Base-by-base conservation (phyloP, 2,797 vertebrate genomes). In the Chelmon rostratus region DNA sequence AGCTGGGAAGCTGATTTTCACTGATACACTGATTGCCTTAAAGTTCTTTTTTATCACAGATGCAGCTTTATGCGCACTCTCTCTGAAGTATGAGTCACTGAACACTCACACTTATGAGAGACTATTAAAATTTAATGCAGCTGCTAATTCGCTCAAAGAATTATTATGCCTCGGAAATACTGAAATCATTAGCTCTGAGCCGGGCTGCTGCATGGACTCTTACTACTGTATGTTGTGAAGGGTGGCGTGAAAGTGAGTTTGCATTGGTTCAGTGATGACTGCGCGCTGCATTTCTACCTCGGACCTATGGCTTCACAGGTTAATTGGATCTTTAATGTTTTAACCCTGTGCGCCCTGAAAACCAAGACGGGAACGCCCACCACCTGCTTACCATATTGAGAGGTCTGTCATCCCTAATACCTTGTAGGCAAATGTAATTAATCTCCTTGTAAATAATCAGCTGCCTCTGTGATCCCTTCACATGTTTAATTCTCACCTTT, bases 291-390 rank as follows among this genome's bases (percentile, higher is more conserved):
- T 37, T 44, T 3, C 31, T 44, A 28, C 42, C 38, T 69, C 21
- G 6, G 37, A 82, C 75, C 44, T 37, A 1, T 40, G 49, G 35
- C 40, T 76, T 77, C 50, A 25, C 57, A 65, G 78, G 78, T 81
- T 85, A 86, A 91, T 84, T 86, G 38, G 75, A 81, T 82, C 44
- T 71, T 73, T 84, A 35, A 68, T 78, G 66, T 74, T 86, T 79
- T 82, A 81, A 83, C 85, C 73, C 21, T 54, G 2, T 35, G 40
- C 52, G 35, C 56, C 21, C 25, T 57, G 23, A 68, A 86, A 71
- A 73, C 40, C 5, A 47, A 54, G 25, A 68, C 5, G 11, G 18
- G 3, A 50, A 58, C 1, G 0, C 53, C 70, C 69, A 72, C 75
- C 62, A 66, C 54, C 69, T 79, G 65, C 31, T 87, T 62, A 63